phyloP scores from a whole-genome alignment of 2,797 vertebrate species.

The Molossus molossus region DNA sequence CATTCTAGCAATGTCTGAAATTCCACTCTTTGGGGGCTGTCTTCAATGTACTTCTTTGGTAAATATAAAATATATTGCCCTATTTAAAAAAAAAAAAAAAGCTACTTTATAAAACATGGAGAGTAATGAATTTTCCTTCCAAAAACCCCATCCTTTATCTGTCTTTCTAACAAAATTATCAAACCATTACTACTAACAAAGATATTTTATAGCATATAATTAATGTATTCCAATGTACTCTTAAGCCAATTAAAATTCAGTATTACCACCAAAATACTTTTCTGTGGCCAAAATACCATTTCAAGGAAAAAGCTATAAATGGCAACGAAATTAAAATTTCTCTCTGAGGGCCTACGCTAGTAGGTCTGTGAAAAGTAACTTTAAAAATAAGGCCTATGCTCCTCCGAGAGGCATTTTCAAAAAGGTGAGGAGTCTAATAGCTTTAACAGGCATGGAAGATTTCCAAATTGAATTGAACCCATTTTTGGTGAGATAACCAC shows the following conservation, averaged over 20 bases:
- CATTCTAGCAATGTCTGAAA: neutral
- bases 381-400: neutral
- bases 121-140: neutral
- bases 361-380: neutral
- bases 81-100: neutral
- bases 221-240: neutral
- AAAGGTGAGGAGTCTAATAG: neutral
- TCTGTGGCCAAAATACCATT: constrained; percentile 4
- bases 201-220: constrained; percentile 8
- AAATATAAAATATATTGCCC: neutral
- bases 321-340: constrained; percentile 14
- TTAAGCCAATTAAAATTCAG: constrained; percentile 24
- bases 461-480: constrained; percentile 32
- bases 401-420: neutral
- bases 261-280: constrained; percentile 29
- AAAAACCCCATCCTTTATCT: constrained; percentile 1
- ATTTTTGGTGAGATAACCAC: neutral
- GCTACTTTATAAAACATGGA: neutral
- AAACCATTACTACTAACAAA: neutral
- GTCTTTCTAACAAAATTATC: constrained; percentile 26
- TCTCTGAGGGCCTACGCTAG: neutral
- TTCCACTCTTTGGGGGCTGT: neutral
- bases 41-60: neutral
- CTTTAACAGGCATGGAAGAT: neutral
- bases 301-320: constrained; percentile 39